Evolutionary conservation across 2,797 vertebrate species (phyloP).

Genomic region (Pangasius djambal): DNA sequence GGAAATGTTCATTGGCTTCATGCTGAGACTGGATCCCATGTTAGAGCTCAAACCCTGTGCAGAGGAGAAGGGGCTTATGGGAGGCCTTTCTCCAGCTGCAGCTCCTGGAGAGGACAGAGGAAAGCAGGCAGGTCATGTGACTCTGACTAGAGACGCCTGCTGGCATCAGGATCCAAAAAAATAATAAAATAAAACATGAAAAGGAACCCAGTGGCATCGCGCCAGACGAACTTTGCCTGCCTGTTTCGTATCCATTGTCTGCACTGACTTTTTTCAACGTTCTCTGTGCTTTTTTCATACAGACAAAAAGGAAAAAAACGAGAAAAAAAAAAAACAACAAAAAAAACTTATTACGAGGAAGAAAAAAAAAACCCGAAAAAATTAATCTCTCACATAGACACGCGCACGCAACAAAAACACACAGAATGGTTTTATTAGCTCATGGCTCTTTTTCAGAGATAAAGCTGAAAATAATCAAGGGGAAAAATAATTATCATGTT

Average conservation of each 20-base stretch:
- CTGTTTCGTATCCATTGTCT: constrained; percentile 78
- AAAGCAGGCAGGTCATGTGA: constrained; percentile 60
- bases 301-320: constrained; percentile 60
- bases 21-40: constrained; percentile 62
- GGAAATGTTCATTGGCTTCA: constrained; percentile 57
- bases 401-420: constrained; percentile 50
- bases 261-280: constrained; percentile 78
- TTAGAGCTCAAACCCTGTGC: constrained; percentile 53
- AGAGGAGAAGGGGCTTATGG: constrained; percentile 3
- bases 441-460: constrained; percentile 66
- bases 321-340: constrained; percentile 65
- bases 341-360: constrained; percentile 59
- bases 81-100: constrained; percentile 15
- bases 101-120: constrained; percentile 21
- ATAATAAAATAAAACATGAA: background rate
- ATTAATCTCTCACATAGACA: constrained; percentile 57
- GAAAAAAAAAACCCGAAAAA: constrained; percentile 60
- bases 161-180: constrained; percentile 52
- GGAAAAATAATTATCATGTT: constrained; percentile 73
- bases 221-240: constrained; percentile 70
- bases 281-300: constrained; percentile 74
- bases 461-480: constrained; percentile 69
- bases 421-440: constrained; percentile 62
- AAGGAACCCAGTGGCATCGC: constrained; percentile 61
- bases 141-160: constrained; percentile 60